Conservation (phyloP, 2,888 invertebrate genomes). For the Tipula unca region DNA sequence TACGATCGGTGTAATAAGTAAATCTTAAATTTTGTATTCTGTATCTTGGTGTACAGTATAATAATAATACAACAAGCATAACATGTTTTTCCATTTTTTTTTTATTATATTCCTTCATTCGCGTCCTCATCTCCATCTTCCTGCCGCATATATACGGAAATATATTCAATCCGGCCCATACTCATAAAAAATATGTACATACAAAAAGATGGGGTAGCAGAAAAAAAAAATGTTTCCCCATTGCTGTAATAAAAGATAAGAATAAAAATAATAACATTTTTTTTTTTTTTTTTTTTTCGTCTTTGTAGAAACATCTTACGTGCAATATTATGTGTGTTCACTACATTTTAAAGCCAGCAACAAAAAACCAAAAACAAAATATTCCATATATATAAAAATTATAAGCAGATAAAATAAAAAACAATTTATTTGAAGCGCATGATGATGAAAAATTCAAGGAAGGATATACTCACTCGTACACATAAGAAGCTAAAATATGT, state of each 20-base stretch:
- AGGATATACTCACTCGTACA: neutral
- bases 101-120: neutral
- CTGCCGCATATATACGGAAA: neutral
- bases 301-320: constrained; percentile 8
- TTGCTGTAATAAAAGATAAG: constrained; percentile 14
- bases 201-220: neutral
- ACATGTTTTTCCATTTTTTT: neutral
- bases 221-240: neutral
- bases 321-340: constrained; percentile 14
- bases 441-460: neutral
- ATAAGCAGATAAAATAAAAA: constrained; percentile 14
- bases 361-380: too few species aligned
- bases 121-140: neutral
- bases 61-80: neutral
- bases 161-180: neutral
- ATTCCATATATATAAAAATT: neutral
- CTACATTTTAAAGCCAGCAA: neutral
- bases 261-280: constrained; percentile 10
- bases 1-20: neutral
- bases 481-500: neutral
- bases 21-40: neutral
- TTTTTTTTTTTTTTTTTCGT: neutral
- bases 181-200: neutral
- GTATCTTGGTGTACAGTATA: neutral
- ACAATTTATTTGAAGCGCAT: constrained; percentile 8